Conservation (phyloP, 2,888 invertebrate genomes). For the Zhuqinia jingwanae region DNA sequence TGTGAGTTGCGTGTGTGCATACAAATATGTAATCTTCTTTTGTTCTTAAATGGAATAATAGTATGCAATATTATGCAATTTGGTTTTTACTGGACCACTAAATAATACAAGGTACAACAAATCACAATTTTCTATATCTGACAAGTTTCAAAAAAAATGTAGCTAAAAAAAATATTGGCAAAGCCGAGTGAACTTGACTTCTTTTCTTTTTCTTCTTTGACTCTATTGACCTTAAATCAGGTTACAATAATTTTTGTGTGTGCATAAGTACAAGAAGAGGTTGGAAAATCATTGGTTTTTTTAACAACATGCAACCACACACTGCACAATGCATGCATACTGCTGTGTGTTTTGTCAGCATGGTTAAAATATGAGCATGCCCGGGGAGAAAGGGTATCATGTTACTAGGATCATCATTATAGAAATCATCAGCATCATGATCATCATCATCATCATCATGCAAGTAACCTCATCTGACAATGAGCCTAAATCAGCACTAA, state of each 20-base stretch:
- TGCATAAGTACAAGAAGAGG: background rate
- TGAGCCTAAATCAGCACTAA: background rate
- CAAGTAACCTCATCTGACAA: constrained; percentile 29
- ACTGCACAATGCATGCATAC: background rate
- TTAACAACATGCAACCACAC: constrained; percentile 38
- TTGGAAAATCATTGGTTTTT: constrained; percentile 15
- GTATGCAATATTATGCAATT: background rate
- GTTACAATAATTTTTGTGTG: constrained; percentile 23
- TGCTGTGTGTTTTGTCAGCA: constrained; percentile 1
- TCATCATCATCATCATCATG: constrained; percentile 10
- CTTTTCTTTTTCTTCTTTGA: constrained; percentile 41
- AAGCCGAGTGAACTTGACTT: constrained; percentile 41
- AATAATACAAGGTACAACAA: constrained; percentile 30
- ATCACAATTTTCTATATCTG: background rate
- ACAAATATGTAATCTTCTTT: background rate
- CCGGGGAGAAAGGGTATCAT: constrained; percentile 14
- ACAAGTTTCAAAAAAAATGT: background rate
- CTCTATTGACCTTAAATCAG: constrained; percentile 62
- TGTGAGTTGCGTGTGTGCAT: no score
- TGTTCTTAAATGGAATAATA: no score
- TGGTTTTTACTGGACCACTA: constrained; percentile 53
- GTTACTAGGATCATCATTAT: constrained; percentile 2
- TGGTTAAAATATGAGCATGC: constrained; percentile 17
- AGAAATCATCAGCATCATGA: background rate
- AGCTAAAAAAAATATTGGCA: constrained; percentile 4